phyloP scores from a whole-genome alignment of 2,113 vertebrate species.

The Glareola pratincola region DNA sequence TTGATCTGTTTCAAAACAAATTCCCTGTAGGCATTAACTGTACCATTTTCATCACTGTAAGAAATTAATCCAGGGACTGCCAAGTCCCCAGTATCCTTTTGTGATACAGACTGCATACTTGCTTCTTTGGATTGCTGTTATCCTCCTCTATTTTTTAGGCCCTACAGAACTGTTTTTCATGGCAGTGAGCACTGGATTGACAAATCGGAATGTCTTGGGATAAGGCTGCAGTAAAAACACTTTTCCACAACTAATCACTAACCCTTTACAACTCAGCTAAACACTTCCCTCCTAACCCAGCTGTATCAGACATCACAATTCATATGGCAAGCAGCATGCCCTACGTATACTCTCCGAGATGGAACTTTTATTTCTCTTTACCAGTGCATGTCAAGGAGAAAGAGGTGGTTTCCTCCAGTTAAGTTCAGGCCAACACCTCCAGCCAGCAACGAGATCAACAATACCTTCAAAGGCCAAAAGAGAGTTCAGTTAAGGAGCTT shows the following conservation, averaged over 20 bases:
- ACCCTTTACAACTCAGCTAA: neutral
- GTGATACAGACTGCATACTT: neutral
- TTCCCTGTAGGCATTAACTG: neutral
- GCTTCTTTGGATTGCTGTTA: neutral
- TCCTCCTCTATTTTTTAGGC: neutral
- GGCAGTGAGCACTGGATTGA: neutral
- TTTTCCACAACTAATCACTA: neutral
- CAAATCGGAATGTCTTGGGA: neutral
- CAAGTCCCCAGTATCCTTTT: neutral
- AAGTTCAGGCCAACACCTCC: conserved; percentile 93
- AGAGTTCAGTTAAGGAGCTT: neutral
- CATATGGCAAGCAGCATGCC: neutral
- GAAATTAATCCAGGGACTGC: neutral
- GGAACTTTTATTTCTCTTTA: conserved; percentile 63
- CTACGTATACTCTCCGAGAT: neutral
- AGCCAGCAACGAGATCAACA: conserved; percentile 91
- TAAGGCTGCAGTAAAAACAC: neutral
- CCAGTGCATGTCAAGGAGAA: conserved; percentile 98
- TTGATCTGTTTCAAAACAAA: neutral
- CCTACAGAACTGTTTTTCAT: neutral
- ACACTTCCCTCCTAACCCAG: neutral
- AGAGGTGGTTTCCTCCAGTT: conserved; percentile 93
- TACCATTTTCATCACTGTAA: neutral
- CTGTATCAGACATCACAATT: neutral
- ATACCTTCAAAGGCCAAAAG: conserved; percentile 79